Percentiles rank a stretch among this genome's conserved stretches.
Conservation (phyloP, 1,140 invertebrate genomes). For the Mamestra configurata region DNA sequence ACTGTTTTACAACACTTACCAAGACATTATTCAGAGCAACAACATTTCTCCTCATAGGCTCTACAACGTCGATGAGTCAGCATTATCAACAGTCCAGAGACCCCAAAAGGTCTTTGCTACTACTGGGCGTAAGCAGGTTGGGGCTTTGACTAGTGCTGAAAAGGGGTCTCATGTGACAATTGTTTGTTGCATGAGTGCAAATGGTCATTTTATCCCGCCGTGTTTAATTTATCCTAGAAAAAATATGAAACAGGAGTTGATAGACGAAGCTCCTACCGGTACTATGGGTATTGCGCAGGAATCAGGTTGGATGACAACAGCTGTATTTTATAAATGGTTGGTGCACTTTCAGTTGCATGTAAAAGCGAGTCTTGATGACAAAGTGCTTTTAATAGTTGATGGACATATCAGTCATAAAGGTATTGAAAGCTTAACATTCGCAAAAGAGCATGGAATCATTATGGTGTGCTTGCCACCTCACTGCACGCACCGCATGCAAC, state of each 20-base stretch:
- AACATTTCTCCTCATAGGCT: too few relatives aligned
- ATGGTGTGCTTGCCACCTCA: conserved; percentile 79
- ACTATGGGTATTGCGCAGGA: conserved; percentile 62
- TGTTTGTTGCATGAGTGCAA: conserved; percentile 70
- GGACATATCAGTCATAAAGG: conserved; percentile 75
- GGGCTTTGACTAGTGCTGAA: conserved; percentile 67
- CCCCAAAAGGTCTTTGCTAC: too few relatives aligned
- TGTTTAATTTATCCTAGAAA: conserved; percentile 73
- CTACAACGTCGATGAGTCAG: too few relatives aligned
- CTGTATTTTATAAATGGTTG: conserved; percentile 76
- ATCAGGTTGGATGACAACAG: conserved; percentile 72
- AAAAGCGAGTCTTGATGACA: conserved; percentile 55
- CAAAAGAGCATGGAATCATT: conserved; percentile 69
- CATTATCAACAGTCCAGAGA: too few relatives aligned
- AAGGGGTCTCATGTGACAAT: conserved; percentile 68
- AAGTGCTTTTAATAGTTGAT: conserved; percentile 76
- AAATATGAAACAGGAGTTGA: conserved; percentile 29
- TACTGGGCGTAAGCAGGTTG: conserved; percentile 60
- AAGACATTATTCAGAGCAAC: too few relatives aligned
- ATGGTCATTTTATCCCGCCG: conserved; percentile 69
- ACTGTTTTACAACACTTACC: too few relatives aligned
- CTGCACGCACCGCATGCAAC: too few relatives aligned
- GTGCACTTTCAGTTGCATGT: conserved; percentile 66
- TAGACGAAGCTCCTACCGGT: conserved; percentile 26
- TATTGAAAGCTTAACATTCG: conserved; percentile 74